Conservation (phyloP, 2,113 vertebrate genomes). For the Natator depressus region DNA sequence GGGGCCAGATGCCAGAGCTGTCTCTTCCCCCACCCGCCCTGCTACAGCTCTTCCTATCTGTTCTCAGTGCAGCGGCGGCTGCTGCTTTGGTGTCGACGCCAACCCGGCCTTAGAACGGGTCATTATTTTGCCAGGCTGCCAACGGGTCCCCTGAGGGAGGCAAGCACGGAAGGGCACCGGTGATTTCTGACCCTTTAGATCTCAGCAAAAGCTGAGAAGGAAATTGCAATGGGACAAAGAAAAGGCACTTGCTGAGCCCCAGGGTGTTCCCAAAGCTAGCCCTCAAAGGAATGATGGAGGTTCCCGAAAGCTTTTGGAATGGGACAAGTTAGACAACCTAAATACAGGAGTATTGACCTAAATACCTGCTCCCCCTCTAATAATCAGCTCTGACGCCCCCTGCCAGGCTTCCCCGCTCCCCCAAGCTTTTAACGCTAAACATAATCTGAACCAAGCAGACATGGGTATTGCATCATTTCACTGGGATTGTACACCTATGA, state of each 20-base stretch:
- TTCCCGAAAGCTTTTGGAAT: not conserved
- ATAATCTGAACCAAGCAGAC: not conserved
- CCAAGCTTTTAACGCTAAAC: not conserved
- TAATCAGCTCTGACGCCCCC: not conserved
- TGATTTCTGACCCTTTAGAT: not conserved
- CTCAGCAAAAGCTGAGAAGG: not conserved
- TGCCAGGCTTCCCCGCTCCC: not conserved
- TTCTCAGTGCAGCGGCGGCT: not conserved
- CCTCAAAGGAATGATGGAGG: not conserved
- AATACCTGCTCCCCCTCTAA: not conserved
- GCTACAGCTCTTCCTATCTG: not conserved
- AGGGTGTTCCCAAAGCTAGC: not conserved
- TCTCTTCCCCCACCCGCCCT: not conserved
- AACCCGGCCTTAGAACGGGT: too few species aligned
- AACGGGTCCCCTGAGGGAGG: too few species aligned
- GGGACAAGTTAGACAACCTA: not conserved
- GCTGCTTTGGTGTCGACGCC: too few species aligned
- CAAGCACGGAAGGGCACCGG: too few species aligned
- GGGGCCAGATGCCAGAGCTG: not conserved
- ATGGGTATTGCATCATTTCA: not conserved
- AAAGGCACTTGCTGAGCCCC: not conserved
- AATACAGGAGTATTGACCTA: too few species aligned
- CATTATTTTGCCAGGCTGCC: not conserved
- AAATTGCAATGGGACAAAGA: not conserved
- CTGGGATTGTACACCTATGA: too few species aligned